Percentiles rank a stretch among this genome's conserved stretches.
Evolutionary conservation across 2,888 invertebrate genomes (phyloP).

Genomic region (Synanthedon andrenaeformis): DNA sequence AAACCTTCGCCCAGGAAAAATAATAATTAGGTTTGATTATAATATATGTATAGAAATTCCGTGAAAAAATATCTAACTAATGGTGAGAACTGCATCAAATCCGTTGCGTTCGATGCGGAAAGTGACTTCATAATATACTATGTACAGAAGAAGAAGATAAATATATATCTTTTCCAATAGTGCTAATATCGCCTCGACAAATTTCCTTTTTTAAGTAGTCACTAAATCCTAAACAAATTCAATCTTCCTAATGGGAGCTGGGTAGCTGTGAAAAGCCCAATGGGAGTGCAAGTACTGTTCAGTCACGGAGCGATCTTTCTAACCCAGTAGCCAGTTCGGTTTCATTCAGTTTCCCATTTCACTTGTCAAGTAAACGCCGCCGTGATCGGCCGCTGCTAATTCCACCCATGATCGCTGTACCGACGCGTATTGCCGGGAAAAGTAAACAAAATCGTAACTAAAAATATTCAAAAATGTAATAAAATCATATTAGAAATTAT

Average conservation of each 20-base stretch:
- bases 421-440: not conserved
- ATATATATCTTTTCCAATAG: too few species aligned
- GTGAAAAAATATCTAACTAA: too few species aligned
- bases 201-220: too few species aligned
- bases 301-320: not conserved
- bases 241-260: not conserved
- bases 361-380: slow-evolving; percentile 38
- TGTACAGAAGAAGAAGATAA: too few species aligned
- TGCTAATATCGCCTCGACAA: too few species aligned
- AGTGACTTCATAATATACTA: too few species aligned
- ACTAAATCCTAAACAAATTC: not conserved
- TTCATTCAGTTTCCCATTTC: slow-evolving; percentile 18
- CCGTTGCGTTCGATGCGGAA: too few species aligned
- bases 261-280: not conserved
- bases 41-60: too few species aligned
- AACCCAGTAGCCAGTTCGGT: not conserved
- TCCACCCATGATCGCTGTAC: not conserved
- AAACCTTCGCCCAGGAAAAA: too few species aligned
- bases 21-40: too few species aligned
- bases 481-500: not conserved
- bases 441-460: not conserved
- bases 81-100: too few species aligned
- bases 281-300: not conserved
- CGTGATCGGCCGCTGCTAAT: slow-evolving; percentile 28
- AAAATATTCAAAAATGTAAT: not conserved